A percentile compares a stretch with the other conserved stretches of the same genome.
phyloP scores from a whole-genome alignment of 64 coral and sea anemone species.

The Cladopsammia gracilis region DNA sequence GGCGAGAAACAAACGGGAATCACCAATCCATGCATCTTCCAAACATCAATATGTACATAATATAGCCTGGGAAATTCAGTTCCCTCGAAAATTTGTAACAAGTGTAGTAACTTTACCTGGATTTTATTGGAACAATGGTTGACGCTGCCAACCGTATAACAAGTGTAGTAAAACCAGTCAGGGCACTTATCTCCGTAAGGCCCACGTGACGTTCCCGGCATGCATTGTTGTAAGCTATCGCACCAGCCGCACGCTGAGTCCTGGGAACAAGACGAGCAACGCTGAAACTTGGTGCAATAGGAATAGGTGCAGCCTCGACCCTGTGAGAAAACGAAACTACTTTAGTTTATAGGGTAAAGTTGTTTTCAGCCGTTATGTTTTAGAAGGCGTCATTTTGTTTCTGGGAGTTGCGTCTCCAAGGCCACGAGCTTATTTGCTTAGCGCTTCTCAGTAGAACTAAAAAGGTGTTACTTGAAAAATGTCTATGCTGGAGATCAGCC shows the following conservation, averaged over 20 bases:
- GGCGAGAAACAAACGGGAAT: no score
- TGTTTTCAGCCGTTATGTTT: no score
- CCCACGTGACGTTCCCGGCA: constrained; percentile 37
- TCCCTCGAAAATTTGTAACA: not conserved
- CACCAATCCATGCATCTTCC: no score
- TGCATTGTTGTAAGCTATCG: constrained; percentile 60
- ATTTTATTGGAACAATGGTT: constrained; percentile 73
- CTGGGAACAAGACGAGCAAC: constrained; percentile 46
- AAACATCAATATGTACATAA: no score
- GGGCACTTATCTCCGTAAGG: constrained; percentile 44
- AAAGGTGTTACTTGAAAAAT: not conserved
- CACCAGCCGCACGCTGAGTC: constrained; percentile 81
- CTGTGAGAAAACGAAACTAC: not conserved
- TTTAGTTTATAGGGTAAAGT: no score
- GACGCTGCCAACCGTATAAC: constrained; percentile 67
- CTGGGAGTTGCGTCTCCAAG: no score
- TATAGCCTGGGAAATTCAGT: no score
- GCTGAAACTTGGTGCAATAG: constrained; percentile 42
- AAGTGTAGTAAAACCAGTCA: constrained; percentile 83
- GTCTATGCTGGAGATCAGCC: not conserved
- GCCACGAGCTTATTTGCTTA: no score
- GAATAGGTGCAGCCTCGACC: constrained; percentile 80
- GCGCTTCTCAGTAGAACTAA: no score
- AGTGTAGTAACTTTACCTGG: constrained; percentile 25
- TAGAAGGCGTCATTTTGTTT: no score